phyloP scores from a whole-genome alignment of 2,888 invertebrate genomes.

The Drosophila melanosoma region DNA sequence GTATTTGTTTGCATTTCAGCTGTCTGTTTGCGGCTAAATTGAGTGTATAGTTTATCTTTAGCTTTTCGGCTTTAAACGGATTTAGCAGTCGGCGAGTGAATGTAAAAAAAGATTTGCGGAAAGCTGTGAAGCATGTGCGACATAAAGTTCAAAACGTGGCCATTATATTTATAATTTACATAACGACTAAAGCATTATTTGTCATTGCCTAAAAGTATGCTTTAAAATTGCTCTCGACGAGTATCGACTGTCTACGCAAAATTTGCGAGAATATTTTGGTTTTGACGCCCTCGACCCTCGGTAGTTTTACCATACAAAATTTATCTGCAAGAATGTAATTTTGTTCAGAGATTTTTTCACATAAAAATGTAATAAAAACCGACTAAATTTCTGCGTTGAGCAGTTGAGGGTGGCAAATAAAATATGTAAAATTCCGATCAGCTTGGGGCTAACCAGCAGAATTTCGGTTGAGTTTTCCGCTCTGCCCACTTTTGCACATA shows the following conservation, averaged over 20 bases:
- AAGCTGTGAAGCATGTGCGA: background rate
- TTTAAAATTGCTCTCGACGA: slow-evolving; percentile 39
- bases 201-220: slow-evolving; percentile 45
- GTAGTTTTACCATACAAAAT: background rate
- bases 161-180: slow-evolving; percentile 57
- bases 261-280: slow-evolving; percentile 22
- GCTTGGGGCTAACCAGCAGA: slow-evolving; percentile 12
- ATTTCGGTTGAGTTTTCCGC: slow-evolving; percentile 13
- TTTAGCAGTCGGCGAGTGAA: slow-evolving; percentile 10
- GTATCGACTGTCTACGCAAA: slow-evolving; percentile 41
- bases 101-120: slow-evolving; percentile 6
- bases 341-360: slow-evolving; percentile 28
- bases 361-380: slow-evolving; percentile 27
- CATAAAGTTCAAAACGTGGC: background rate
- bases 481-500: background rate
- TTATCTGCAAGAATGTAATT: slow-evolving; percentile 18
- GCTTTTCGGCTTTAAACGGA: slow-evolving; percentile 17
- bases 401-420: slow-evolving; percentile 21
- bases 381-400: slow-evolving; percentile 9
- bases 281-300: slow-evolving; percentile 1
- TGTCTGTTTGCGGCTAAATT: slow-evolving; percentile 15
- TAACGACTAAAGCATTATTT: slow-evolving; percentile 50
- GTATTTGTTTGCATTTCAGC: background rate
- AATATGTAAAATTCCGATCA: slow-evolving; percentile 41
- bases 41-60: slow-evolving; percentile 18